Evolutionary conservation across 2,113 vertebrate species (phyloP), one percentile per base, ranked within the genome.

Genomic region (Phalacrocorax brasilianus): DNA sequence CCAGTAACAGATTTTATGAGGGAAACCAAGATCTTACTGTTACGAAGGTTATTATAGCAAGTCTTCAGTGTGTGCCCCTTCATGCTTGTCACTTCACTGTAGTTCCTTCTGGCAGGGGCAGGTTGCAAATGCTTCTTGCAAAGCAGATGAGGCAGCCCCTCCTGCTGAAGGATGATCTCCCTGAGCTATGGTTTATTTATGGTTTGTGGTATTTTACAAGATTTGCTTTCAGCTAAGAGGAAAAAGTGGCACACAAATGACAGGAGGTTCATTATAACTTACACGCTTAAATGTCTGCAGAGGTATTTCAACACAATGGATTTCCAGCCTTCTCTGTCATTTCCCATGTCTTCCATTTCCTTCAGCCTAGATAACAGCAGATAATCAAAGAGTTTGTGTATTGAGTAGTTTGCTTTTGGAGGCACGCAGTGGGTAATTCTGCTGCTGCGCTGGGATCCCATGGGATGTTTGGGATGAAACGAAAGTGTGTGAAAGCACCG

Each of bases 131-230:
- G 5, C 27, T 78, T 52, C 23, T 85, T 73, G 13, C 42, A 47
- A 77, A 95, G 73, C 61, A 81, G 61, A 92, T 71, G 44, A 27
- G 70, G 56, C 81, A 89, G 77, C 30, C 27, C 26, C 40, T 84
- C 47, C 1, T 38, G 4, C 33, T 35, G 70, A 78, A 78, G 35
- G 40, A 75, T 62, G 58, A 85, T 42, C 22, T 88, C 66, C 76
- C 58, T 61, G 30, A 89, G 62, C 74, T 73, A 85, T 77, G 85
- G 42, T 70, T 93, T 96, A 86, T 92, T 91, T 95, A 88, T 76
- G 63, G 40, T 70, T 95, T 67, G 26, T 23, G 28, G 63, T 53
- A 68, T 88, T 89, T 81, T 65, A 77, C 45, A 78, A 38, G 38
- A 58, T 91, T 75, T 80, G 44, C 50, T 89, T 79, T 68, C 74